Evolutionary conservation across 2,113 vertebrate species (phyloP), one percentile per base, ranked within the genome.

Genomic region (Cynoglossus semilaevis): DNA sequence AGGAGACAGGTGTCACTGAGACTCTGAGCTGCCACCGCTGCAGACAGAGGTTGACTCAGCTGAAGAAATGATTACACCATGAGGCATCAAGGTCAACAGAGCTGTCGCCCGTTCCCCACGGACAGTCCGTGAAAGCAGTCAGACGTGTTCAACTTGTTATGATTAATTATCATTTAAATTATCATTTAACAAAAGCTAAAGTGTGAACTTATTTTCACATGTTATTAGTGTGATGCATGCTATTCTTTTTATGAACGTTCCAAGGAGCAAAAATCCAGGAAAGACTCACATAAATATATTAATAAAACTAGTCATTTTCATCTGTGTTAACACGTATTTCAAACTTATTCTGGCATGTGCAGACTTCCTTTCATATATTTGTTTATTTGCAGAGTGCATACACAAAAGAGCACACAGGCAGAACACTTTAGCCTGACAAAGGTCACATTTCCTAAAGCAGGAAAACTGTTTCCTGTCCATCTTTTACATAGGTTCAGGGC

Each of bases 381-480:
- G 85, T 90, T 91, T 90, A 89, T 91, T 91, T 90, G 79, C 77
- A 77, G 82, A 87, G 82, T 63, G 72, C 73, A 80, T 82, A 88
- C 87, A 91, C 89, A 90, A 90, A 91, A 85, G 88, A 84, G 81
- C 46, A 70, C 76, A 59, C 53, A 69, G 80, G 84, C 81, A 91
- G 87, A 81, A 78, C 89, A 83, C 87, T 88, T 83, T 70, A 83
- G 81, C 80, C 0, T 48, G 75, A 85, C 87, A 87, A 92, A 91
- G 90, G 87, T 91, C 66, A 5, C 75, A 67, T 66, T 93, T 93
- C 91, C 90, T 88, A 85, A 68, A 68, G 74, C 85, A 90, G 89
- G 88, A 93, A 92, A 89, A 84, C 67, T 83, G 75, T 71, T 79
- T 84, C 88, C 90, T 88, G 85, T 50, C 77, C 69, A 9, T 67